Percentiles rank a stretch among this genome's conserved stretches.
Conservation (phyloP, 2,113 vertebrate genomes). For the Anhinga rufa region DNA sequence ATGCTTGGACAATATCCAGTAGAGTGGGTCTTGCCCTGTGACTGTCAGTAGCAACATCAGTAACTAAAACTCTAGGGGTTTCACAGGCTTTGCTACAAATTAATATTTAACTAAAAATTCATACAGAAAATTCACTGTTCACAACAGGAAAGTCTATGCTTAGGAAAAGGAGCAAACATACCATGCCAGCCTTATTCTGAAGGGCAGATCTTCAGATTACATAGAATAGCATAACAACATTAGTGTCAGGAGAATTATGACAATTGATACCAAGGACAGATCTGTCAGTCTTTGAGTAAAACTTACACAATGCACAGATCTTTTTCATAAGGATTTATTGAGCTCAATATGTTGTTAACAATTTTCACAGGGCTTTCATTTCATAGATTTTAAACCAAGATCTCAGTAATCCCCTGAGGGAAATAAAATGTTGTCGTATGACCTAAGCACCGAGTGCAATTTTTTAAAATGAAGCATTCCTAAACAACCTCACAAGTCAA, state of each 20-base stretch:
- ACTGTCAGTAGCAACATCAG: not conserved
- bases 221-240: not conserved
- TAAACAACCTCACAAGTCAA: not conserved
- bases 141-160: not conserved
- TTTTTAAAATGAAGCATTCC: not conserved
- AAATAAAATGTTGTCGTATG: not conserved
- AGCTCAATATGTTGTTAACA: not conserved
- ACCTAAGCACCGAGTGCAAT: not conserved
- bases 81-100: not conserved
- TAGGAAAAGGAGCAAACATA: not conserved
- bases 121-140: not conserved
- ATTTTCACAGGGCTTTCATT: not conserved
- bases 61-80: not conserved
- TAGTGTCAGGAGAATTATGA: not conserved
- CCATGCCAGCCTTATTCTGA: not conserved
- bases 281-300: not conserved
- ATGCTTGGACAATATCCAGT: not conserved
- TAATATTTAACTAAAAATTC: not conserved
- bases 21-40: not conserved
- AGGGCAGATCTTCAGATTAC: not conserved
- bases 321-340: not conserved
- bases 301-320: not conserved
- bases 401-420: not conserved
- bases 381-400: not conserved
- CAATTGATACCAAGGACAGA: not conserved